Conservation (phyloP, 2,113 vertebrate genomes). For the Cettia cetti region DNA sequence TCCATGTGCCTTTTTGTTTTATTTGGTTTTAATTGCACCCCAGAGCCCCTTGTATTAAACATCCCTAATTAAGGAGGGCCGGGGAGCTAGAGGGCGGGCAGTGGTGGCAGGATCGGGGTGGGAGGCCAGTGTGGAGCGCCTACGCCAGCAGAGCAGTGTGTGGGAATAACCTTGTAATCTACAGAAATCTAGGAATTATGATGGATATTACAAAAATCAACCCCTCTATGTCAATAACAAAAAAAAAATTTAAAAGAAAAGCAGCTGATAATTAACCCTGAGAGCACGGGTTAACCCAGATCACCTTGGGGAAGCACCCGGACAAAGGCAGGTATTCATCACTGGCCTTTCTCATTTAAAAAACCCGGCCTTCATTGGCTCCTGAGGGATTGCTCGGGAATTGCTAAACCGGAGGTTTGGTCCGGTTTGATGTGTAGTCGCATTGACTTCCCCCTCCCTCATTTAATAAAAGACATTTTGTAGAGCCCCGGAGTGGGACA, state of each 20-base stretch:
- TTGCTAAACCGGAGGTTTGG: not conserved
- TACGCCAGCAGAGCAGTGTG: not conserved
- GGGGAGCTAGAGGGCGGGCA: rapidly evolving
- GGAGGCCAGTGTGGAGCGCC: not conserved
- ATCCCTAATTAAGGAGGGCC: not conserved
- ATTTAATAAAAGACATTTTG: not conserved
- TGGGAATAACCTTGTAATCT: not conserved
- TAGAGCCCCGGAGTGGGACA: rapidly evolving
- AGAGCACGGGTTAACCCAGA: not conserved
- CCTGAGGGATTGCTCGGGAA: not conserved
- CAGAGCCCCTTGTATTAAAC: not conserved
- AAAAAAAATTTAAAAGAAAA: constrained; percentile 20
- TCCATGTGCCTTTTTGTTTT: not conserved
- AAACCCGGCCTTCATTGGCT: constrained; percentile 13
- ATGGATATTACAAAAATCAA: not conserved
- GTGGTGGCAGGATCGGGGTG: rapidly evolving
- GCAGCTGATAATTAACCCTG: constrained; percentile 30
- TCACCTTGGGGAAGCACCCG: not conserved
- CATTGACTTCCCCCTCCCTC: not conserved
- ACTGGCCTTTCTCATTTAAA: constrained; percentile 28
- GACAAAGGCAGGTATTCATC: constrained; percentile 36
- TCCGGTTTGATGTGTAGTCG: not conserved
- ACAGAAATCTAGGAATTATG: constrained; percentile 9
- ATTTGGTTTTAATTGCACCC: not conserved
- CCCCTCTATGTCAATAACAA: not conserved